Evolutionary conservation across 2,113 vertebrate species (phyloP), one percentile per base, ranked within the genome.

Genomic region (Podarcis muralis): DNA sequence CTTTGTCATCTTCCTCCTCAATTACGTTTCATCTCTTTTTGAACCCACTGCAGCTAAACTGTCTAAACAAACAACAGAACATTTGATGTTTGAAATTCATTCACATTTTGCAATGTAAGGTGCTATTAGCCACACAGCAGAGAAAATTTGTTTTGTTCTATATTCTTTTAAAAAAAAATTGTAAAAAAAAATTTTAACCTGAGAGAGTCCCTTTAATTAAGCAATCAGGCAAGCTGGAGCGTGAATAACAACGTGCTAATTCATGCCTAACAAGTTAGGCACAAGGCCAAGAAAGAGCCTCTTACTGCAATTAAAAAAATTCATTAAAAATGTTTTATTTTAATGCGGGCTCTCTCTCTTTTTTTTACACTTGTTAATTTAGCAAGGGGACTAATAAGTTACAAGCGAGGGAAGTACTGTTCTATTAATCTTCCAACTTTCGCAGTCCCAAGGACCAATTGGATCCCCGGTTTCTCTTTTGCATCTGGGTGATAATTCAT

Each of bases 121-220:
- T 35, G 43, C 37, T 66, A 88, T 85, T 68, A 85, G 74, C 9
- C 83, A 75, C 16, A 0, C 6, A 15, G 83, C 68, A 59, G 87
- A 89, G 83, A 76, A 35, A 57, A 90, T 35, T 27, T 2, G 2
- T 25, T 86, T 69, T 71, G 40, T 80, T 57, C 71, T 37, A 37
- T 80, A 35, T 37, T 71, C 53, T 90, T 86, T 48, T 11, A 48
- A 48, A 71, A 43, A 40, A 40, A 43, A 43, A 43, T 7, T 43
- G 43, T 43, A 43, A 43, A 43, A 43, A 43, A 43, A 85, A 35
- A 89, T 7, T 12, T 74, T 84, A 77, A 90, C 30, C 40, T 86
- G 65, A 62, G 87, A 91, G 81, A 62, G 66, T 92, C 89, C 43
- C 77, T 92, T 90, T 94, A 93, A 93, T 92, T 94, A 91, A 84